phyloP scores from a whole-genome alignment of 2,113 vertebrate species.

The Protobothrops flavoviridis region DNA sequence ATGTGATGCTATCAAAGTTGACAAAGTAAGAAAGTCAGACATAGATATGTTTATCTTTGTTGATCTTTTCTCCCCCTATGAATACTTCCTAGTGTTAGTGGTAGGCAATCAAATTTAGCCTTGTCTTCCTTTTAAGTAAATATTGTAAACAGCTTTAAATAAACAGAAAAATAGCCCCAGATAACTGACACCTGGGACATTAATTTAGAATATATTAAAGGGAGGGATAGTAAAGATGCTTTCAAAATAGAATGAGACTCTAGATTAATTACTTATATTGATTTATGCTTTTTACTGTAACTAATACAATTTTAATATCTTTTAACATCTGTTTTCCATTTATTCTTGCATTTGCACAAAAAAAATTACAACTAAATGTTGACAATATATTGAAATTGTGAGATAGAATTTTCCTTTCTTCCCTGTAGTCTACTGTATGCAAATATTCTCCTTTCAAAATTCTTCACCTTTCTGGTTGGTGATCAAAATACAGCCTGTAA shows the following conservation, averaged over 20 bases:
- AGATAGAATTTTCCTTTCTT: not conserved
- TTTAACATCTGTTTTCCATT: not conserved
- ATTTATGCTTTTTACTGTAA: not conserved
- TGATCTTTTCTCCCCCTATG: not conserved
- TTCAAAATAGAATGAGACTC: not conserved
- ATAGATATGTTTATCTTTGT: not conserved
- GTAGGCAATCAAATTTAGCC: not conserved
- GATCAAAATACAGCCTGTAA: not conserved
- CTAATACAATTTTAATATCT: not conserved
- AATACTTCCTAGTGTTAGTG: not conserved
- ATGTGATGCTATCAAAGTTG: not conserved
- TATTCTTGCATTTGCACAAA: slow-evolving; percentile 23
- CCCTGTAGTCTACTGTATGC: not conserved
- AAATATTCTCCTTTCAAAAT: not conserved
- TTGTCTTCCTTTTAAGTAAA: not conserved
- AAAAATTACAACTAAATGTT: not conserved
- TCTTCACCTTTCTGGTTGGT: slow-evolving; percentile 33
- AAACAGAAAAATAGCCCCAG: not conserved
- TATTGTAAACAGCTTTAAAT: not conserved
- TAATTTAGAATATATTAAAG: not conserved
- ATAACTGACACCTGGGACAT: not conserved
- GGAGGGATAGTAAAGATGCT: not conserved
- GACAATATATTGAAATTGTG: not conserved
- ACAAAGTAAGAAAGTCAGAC: not conserved
- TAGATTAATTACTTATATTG: slow-evolving; percentile 1